Percentiles rank a stretch among this genome's conserved stretches.
phyloP scores from a whole-genome alignment of 1,140 invertebrate genomes.

The Drosophila chauvacae region DNA sequence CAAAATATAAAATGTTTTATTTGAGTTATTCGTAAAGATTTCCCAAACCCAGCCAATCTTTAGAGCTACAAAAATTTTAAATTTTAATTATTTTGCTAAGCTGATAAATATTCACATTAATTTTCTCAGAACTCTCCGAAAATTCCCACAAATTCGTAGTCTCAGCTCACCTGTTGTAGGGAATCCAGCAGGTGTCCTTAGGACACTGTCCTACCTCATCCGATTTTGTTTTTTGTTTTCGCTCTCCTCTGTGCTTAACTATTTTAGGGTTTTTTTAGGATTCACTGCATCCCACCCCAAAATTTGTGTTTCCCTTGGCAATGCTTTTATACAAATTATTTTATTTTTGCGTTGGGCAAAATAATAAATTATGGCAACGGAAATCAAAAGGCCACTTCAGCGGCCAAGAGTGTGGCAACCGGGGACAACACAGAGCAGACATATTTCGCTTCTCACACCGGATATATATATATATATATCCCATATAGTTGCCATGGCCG shows the following conservation, averaged over 20 bases:
- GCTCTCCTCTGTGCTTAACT: conserved; percentile 52
- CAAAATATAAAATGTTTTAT: not conserved
- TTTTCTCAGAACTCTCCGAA: not conserved
- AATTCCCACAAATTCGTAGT: not conserved
- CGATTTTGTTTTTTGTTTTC: conserved; percentile 22
- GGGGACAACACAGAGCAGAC: conserved; percentile 25
- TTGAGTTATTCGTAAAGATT: not conserved
- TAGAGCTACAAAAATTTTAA: too few relatives aligned
- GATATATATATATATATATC: conserved; percentile 6
- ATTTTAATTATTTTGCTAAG: not conserved
- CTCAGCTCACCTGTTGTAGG: not conserved
- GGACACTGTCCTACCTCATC: not conserved
- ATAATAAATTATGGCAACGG: conserved; percentile 73
- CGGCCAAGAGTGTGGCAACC: conserved; percentile 27
- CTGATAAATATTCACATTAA: not conserved
- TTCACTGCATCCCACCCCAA: not conserved
- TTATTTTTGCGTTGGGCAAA: conserved; percentile 55
- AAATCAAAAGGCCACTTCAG: conserved; percentile 72
- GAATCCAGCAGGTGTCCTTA: conserved; percentile 11
- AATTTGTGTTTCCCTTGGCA: conserved; percentile 18
- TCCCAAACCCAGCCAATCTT: too few relatives aligned
- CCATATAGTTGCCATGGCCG: conserved; percentile 43
- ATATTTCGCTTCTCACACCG: conserved; percentile 17
- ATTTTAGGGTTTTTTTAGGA: conserved; percentile 50
- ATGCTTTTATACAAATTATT: conserved; percentile 78